Percentiles rank a stretch among this genome's conserved stretches.
phyloP scores from a whole-genome alignment of 2,888 invertebrate genomes.

The Andrena flavipes region DNA sequence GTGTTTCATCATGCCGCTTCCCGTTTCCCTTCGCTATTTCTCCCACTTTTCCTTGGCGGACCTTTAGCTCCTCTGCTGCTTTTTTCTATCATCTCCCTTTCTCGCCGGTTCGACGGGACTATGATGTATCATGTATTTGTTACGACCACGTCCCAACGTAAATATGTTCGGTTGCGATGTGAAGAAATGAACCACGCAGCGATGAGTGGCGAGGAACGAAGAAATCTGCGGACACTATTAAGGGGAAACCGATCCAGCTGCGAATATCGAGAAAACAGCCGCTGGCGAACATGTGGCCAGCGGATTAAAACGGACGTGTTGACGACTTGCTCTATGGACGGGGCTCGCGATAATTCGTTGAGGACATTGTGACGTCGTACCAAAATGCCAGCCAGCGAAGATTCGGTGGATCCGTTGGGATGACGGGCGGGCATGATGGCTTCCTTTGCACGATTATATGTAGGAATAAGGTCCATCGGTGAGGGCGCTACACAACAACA shows the following conservation, averaged over 20 bases:
- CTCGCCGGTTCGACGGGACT: background rate
- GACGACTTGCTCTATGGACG: constrained; percentile 54
- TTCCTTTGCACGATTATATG: constrained; percentile 87
- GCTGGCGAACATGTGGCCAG: constrained; percentile 39
- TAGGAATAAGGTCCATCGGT: constrained; percentile 98
- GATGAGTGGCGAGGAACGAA: constrained; percentile 41
- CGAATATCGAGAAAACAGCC: constrained; percentile 17
- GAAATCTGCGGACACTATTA: constrained; percentile 45
- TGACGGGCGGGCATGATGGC: constrained; percentile 78
- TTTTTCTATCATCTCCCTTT: background rate
- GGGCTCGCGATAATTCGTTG: constrained; percentile 63
- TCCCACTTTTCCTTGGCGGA: background rate
- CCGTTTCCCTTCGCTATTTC: constrained; percentile 48
- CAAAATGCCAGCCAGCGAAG: constrained; percentile 58
- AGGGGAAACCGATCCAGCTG: constrained; percentile 50
- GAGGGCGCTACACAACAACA: constrained; percentile 99
- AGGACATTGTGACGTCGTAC: constrained; percentile 54
- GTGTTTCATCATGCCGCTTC: constrained; percentile 78
- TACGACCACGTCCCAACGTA: constrained; percentile 55
- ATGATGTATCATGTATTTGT: constrained; percentile 11
- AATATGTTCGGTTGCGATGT: constrained; percentile 36
- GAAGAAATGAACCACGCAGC: constrained; percentile 47
- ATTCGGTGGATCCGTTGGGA: constrained; percentile 65
- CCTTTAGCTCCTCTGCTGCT: background rate
- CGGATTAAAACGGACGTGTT: constrained; percentile 55